Evolutionary conservation across 2,113 vertebrate genomes (phyloP).

Genomic region (Rhinogobius similis): DNA sequence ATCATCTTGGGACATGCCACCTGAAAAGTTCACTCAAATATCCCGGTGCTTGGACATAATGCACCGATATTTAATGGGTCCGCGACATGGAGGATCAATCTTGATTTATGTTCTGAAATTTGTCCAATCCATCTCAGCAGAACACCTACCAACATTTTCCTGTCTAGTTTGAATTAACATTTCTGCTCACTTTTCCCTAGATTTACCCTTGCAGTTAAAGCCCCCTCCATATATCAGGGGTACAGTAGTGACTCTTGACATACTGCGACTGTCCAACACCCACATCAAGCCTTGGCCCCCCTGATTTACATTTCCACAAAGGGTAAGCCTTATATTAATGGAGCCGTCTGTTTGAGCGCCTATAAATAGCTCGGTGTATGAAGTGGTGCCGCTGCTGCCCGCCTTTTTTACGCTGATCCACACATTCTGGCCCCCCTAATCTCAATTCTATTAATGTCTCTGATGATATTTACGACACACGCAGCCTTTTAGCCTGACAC

Average conservation of each 20-base stretch:
- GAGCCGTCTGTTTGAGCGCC: slow-evolving; percentile 59
- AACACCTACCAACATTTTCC: neutral
- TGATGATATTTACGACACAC: slow-evolving; percentile 71
- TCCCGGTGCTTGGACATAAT: too few relatives aligned
- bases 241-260: slow-evolving; percentile 36
- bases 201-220: neutral
- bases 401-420: slow-evolving; percentile 60
- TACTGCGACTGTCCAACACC: slow-evolving; percentile 50
- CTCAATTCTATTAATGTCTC: slow-evolving; percentile 75
- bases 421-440: slow-evolving; percentile 68
- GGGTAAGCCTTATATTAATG: slow-evolving; percentile 70
- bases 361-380: slow-evolving; percentile 69
- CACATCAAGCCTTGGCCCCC: slow-evolving; percentile 30
- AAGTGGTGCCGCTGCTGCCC: slow-evolving; percentile 53
- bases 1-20: too few relatives aligned
- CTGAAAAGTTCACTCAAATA: too few relatives aligned
- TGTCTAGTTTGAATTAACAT: neutral
- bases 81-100: too few relatives aligned
- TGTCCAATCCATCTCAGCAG: neutral
- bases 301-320: slow-evolving; percentile 73
- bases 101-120: neutral
- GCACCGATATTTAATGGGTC: too few relatives aligned
- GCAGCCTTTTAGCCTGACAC: slow-evolving; percentile 69
- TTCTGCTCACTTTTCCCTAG: neutral
- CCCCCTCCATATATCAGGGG: slow-evolving; percentile 43